Conservation (phyloP, 2,888 invertebrate species). For the Eulithis prunata region DNA sequence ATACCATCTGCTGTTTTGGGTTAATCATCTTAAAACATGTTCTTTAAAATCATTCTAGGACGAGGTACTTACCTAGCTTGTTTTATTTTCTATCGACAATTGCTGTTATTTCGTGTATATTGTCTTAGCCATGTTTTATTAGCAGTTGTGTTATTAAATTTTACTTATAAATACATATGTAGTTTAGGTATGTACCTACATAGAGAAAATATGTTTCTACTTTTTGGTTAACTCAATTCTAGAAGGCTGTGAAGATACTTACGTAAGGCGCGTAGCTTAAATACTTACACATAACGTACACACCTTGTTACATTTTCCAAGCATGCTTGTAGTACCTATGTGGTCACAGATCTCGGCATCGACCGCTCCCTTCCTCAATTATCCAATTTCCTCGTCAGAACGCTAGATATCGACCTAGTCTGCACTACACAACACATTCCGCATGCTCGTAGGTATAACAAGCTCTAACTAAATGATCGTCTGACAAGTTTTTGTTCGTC, state of each 20-base stretch:
- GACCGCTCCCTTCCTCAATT: constrained; percentile 78
- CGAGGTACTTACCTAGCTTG: no score
- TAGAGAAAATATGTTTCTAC: no score
- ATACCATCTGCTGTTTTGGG: constrained; percentile 19
- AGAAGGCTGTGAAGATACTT: not conserved
- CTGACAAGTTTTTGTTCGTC: constrained; percentile 20
- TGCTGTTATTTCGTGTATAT: no score
- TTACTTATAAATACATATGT: no score
- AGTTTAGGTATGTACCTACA: no score
- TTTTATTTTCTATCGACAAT: no score
- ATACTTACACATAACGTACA: not conserved
- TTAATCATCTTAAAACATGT: not conserved
- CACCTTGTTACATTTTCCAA: constrained; percentile 19
- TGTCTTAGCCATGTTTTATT: no score
- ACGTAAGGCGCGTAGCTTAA: not conserved
- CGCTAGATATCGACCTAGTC: constrained; percentile 61
- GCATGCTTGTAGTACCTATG: constrained; percentile 17
- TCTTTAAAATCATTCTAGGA: no score
- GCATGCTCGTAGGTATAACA: constrained; percentile 28
- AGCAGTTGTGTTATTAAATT: no score
- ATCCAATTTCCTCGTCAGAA: constrained; percentile 71
- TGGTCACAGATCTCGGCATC: constrained; percentile 35
- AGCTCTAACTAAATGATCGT: constrained; percentile 25
- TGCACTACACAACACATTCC: constrained; percentile 33
- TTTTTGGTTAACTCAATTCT: no score